These are phyloP conservation scores for Stegastes partitus DNA, from an alignment of 2,113 vertebrate species.

Conservation along the genomic window DNA sequence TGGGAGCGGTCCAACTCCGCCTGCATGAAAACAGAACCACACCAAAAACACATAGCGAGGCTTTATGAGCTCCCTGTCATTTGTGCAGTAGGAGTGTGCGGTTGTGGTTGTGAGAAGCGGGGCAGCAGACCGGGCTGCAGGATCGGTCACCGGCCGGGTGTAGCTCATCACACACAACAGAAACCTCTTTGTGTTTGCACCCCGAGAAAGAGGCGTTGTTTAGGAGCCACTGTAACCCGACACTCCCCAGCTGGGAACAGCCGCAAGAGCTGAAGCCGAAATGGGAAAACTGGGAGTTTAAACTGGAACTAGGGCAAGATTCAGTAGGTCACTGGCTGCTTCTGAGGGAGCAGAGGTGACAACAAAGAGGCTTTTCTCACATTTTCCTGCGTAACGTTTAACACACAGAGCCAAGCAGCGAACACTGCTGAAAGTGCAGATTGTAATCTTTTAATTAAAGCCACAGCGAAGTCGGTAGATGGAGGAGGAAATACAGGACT, in stretches of 20 bases:
- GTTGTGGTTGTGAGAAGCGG: conserved; percentile 1
- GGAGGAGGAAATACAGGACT: conserved; percentile 8
- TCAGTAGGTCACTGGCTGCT: conserved; percentile 1
- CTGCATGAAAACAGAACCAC: conserved; percentile 39
- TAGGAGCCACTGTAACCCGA: conserved; percentile 59
- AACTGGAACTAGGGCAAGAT: conserved; percentile 38
- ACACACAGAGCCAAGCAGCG: not conserved
- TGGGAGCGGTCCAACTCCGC: conserved; percentile 36
- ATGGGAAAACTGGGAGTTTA: conserved; percentile 40
- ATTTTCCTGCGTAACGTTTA: conserved; percentile 12
- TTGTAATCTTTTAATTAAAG: conserved; percentile 64
- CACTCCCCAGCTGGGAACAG: conserved; percentile 56
- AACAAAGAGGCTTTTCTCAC: conserved; percentile 28
- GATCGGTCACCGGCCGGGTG: conserved; percentile 42
- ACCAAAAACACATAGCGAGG: conserved; percentile 22
- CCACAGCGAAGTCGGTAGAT: not conserved
- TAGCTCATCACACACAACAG: conserved; percentile 66
- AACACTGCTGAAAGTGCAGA: conserved; percentile 36
- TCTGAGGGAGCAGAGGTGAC: not conserved
- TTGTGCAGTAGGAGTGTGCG: conserved; percentile 26
- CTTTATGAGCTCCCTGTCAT: conserved; percentile 55
- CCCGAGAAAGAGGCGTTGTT: conserved; percentile 63
- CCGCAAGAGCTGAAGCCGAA: conserved; percentile 11
- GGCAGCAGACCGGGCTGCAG: conserved; percentile 14
- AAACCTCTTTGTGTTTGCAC: conserved; percentile 66